Evolutionary conservation across 2,797 vertebrate species (phyloP).

Genomic region (Scleropages formosus): DNA sequence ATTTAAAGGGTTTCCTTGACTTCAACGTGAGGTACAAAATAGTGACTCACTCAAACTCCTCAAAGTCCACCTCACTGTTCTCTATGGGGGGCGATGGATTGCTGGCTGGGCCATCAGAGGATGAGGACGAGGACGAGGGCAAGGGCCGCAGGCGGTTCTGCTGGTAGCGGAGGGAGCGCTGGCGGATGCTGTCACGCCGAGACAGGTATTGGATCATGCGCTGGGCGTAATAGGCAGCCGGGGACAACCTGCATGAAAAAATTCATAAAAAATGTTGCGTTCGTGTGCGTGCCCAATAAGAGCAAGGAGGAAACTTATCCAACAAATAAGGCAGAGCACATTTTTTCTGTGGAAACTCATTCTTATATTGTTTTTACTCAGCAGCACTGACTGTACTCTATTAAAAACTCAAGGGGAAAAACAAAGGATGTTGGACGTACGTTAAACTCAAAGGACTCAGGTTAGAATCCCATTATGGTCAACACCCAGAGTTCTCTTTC

Average conservation of each 20-base stretch:
- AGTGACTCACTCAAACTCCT: constrained; percentile 91
- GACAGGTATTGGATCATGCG: constrained; percentile 99
- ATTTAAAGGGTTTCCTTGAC: neutral
- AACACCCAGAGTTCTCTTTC: too few species aligned
- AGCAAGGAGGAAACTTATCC: too few species aligned
- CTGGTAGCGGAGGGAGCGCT: constrained; percentile 93
- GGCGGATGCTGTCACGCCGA: constrained; percentile 93
- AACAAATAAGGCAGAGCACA: too few species aligned
- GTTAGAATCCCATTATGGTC: too few species aligned
- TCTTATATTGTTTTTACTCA: too few species aligned
- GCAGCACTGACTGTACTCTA: too few species aligned
- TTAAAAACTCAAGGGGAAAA: too few species aligned
- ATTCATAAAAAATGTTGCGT: too few species aligned
- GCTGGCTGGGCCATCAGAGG: constrained; percentile 79
- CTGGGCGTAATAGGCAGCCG: constrained; percentile 97
- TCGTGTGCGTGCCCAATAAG: too few species aligned
- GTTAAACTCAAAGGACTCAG: too few species aligned
- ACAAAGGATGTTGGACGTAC: neutral
- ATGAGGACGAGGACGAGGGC: constrained; percentile 73
- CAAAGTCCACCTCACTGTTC: constrained; percentile 90
- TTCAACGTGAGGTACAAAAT: neutral
- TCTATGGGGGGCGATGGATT: constrained; percentile 81
- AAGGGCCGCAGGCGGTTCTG: constrained; percentile 90
- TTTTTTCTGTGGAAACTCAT: too few species aligned
- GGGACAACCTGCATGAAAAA: constrained; percentile 86